These are phyloP conservation scores for Paralichthys olivaceus DNA, from an alignment of 2,113 vertebrate genomes.

Conservation along the genomic window DNA sequence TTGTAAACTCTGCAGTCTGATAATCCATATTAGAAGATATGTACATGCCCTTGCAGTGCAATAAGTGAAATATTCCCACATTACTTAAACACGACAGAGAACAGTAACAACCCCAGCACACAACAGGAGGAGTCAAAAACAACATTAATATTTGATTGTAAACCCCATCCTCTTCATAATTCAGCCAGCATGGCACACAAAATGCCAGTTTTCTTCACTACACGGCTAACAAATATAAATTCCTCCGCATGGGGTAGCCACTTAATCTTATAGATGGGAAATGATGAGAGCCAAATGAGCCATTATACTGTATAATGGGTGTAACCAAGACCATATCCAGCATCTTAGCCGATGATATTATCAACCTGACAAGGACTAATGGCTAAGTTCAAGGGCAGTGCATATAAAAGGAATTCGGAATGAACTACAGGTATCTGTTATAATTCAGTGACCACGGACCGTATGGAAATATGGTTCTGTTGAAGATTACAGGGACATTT, in stretches of 20 bases:
- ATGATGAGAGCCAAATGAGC: constrained; percentile 46
- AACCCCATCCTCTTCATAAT: constrained; percentile 3
- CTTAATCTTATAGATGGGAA: constrained; percentile 44
- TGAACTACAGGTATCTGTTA: constrained; percentile 16
- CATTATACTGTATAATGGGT: constrained; percentile 28
- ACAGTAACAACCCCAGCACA: not conserved
- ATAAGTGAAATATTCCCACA: not conserved
- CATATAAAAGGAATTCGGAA: constrained; percentile 48
- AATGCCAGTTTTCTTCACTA: not conserved
- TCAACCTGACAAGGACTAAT: constrained; percentile 47
- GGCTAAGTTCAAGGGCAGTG: constrained; percentile 55
- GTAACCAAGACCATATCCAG: constrained; percentile 37
- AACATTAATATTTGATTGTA: constrained; percentile 19
- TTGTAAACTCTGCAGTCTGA: constrained; percentile 2
- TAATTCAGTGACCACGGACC: constrained; percentile 12
- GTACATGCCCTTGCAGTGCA: not conserved
- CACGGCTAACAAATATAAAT: constrained; percentile 12
- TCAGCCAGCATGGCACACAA: not conserved
- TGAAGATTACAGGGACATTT: not conserved
- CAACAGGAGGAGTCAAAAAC: constrained; percentile 12
- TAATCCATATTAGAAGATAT: not conserved
- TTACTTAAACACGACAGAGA: constrained; percentile 3
- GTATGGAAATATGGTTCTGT: constrained; percentile 5
- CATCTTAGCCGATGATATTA: constrained; percentile 28
- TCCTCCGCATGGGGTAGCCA: not conserved